Percentiles rank a stretch among this genome's conserved stretches.
These are phyloP conservation scores for Tretioscincus oriximinensis DNA, from an alignment of 2,113 vertebrate species.

Conservation along the genomic window DNA sequence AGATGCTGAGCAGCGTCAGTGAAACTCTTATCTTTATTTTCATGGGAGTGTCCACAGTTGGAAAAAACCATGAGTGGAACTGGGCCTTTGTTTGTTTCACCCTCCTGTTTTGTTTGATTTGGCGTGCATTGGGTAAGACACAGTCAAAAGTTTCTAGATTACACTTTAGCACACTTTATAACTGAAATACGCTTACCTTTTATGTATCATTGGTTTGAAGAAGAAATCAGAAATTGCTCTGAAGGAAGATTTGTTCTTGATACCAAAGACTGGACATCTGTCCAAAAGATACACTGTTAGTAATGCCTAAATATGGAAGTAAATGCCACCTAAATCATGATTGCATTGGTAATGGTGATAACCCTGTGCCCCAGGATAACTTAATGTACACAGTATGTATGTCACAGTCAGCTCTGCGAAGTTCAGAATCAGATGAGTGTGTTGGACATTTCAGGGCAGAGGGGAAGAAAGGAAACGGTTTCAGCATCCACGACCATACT, in stretches of 20 bases:
- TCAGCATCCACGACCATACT: no score
- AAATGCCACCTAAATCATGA: background rate
- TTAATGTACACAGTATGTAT: no score
- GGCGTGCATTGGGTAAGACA: conserved; percentile 87
- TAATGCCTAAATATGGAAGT: background rate
- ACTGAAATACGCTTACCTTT: conserved; percentile 17
- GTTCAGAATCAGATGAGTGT: background rate
- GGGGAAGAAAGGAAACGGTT: no score
- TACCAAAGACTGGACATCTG: background rate
- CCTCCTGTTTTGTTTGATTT: conserved; percentile 88
- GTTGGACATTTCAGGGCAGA: background rate
- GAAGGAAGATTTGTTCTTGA: background rate
- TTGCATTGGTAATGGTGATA: background rate
- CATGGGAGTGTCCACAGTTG: conserved; percentile 93
- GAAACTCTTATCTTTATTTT: conserved; percentile 99
- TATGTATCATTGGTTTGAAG: background rate
- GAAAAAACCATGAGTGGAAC: conserved; percentile 95
- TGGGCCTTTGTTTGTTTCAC: conserved; percentile 95
- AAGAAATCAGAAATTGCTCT: background rate
- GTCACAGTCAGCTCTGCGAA: background rate
- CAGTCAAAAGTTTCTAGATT: background rate
- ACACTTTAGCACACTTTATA: background rate
- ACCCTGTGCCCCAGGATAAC: background rate
- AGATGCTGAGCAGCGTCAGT: conserved; percentile 94
- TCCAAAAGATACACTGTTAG: background rate